Percentiles rank a stretch among this genome's conserved stretches.
phyloP scores from a whole-genome alignment of 2,113 vertebrate species.

The Condylura cristata region DNA sequence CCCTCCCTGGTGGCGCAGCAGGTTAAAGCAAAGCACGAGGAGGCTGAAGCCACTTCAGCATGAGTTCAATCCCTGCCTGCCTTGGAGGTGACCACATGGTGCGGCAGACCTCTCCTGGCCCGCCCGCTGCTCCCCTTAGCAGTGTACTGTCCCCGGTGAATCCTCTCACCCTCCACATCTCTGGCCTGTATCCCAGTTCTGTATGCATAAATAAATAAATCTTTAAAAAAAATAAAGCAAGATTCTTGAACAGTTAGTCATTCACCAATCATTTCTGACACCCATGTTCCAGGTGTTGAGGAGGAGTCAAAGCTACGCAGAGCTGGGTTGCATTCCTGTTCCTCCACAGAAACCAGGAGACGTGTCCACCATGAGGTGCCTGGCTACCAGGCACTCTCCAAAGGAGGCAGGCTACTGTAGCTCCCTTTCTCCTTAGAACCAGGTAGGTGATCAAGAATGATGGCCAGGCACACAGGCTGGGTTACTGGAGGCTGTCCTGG shows the following conservation, averaged over 20 bases:
- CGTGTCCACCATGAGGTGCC: background rate
- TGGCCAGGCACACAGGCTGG: background rate
- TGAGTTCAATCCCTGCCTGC: too few species aligned
- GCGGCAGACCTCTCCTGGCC: too few species aligned
- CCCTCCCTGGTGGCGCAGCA: too few species aligned
- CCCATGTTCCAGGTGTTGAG: background rate
- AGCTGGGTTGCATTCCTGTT: background rate
- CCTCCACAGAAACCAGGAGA: slow-evolving; percentile 9
- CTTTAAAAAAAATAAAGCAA: slow-evolving; percentile 17
- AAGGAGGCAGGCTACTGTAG: background rate
- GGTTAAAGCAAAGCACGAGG: too few species aligned
- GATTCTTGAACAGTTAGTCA: background rate
- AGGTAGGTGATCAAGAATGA: background rate
- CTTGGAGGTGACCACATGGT: too few species aligned
- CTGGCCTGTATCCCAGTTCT: too few species aligned
- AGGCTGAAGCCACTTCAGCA: too few species aligned
- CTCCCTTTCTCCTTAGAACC: background rate
- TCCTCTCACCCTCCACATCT: too few species aligned
- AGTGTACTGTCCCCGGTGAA: too few species aligned
- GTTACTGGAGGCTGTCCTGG: background rate
- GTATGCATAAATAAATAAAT: too few species aligned
- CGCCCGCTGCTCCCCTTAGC: too few species aligned
- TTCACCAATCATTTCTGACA: slow-evolving; percentile 42
- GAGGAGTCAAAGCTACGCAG: slow-evolving; percentile 48
- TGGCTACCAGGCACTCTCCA: background rate